Conservation (phyloP, 2,888 invertebrate species). For the Alloscopus bannaensis region DNA sequence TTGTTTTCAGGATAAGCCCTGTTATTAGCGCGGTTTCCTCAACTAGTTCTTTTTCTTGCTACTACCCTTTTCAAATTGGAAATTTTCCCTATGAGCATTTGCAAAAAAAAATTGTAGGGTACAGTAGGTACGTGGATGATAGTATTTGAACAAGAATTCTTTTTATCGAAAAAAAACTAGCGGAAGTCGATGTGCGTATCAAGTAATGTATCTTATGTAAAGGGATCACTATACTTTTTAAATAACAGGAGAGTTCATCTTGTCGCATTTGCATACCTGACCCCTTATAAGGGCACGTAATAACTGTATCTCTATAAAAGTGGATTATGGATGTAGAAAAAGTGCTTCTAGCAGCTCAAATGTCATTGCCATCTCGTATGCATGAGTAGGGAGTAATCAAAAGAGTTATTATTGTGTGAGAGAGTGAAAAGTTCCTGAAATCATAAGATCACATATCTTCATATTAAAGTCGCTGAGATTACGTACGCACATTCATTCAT, state of each 20-base stretch:
- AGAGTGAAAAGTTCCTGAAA: background rate
- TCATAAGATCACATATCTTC: too few relatives aligned
- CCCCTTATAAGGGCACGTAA: too few relatives aligned
- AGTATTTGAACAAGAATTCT: too few relatives aligned
- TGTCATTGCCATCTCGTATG: background rate
- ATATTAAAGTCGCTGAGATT: background rate
- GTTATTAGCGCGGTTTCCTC: conserved; percentile 3
- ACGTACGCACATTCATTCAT: conserved; percentile 1
- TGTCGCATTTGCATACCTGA: too few relatives aligned
- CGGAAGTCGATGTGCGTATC: conserved; percentile 17
- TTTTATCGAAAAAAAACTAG: background rate
- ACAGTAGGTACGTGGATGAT: too few relatives aligned
- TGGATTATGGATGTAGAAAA: too few relatives aligned
- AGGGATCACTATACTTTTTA: too few relatives aligned
- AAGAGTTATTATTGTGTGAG: background rate
- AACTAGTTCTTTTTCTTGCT: background rate
- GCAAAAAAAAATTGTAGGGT: too few relatives aligned
- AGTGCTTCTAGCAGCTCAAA: too few relatives aligned
- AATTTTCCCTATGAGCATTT: too few relatives aligned
- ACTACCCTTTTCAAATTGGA: background rate
- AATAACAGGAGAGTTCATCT: too few relatives aligned
- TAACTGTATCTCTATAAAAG: too few relatives aligned
- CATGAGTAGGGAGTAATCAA: conserved; percentile 5
- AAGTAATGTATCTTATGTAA: conserved; percentile 43
- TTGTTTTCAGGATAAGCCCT: background rate